A percentile compares a stretch with the other conserved stretches of the same genome.
phyloP scores from a whole-genome alignment of 2,888 invertebrate genomes.

The Mallateleia sp. region DNA sequence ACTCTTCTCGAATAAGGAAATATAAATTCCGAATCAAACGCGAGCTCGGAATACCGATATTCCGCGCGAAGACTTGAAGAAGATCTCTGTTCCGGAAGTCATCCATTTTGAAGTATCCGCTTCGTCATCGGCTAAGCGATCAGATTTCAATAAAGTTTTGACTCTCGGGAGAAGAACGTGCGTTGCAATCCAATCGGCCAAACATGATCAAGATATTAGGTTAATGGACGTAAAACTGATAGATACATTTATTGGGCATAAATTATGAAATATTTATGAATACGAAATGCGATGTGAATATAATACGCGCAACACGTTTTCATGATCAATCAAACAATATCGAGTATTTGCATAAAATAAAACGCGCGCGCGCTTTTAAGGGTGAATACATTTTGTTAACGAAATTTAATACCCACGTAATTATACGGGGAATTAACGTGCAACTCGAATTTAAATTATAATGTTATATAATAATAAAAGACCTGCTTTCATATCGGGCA shows the following conservation, averaged over 20 bases:
- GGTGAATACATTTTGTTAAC: not conserved
- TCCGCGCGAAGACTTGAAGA: conserved; percentile 58
- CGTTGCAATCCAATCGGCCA: conserved; percentile 39
- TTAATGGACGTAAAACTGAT: conserved; percentile 57
- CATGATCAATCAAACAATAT: conserved; percentile 37
- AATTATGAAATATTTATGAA: conserved; percentile 58
- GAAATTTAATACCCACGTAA: conserved; percentile 1
- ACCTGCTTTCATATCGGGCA: too few species aligned
- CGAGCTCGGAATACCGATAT: conserved; percentile 68
- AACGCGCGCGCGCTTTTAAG: not conserved
- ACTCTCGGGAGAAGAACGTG: conserved; percentile 61
- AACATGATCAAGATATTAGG: conserved; percentile 50
- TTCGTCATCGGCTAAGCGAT: conserved; percentile 68
- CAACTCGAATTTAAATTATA: conserved; percentile 3
- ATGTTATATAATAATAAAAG: not conserved
- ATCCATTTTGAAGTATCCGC: conserved; percentile 73
- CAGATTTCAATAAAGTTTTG: conserved; percentile 77
- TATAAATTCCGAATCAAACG: conserved; percentile 72
- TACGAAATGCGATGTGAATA: conserved; percentile 30
- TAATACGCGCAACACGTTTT: conserved; percentile 1
- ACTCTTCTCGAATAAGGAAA: conserved; percentile 62
- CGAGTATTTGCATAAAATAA: conserved; percentile 23
- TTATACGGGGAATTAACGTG: conserved; percentile 5
- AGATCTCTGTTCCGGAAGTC: conserved; percentile 70
- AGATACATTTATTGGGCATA: conserved; percentile 47